These are phyloP conservation scores for Pempheris klunzingeri DNA, from an alignment of 2,797 vertebrate genomes.

Conservation along the genomic window DNA sequence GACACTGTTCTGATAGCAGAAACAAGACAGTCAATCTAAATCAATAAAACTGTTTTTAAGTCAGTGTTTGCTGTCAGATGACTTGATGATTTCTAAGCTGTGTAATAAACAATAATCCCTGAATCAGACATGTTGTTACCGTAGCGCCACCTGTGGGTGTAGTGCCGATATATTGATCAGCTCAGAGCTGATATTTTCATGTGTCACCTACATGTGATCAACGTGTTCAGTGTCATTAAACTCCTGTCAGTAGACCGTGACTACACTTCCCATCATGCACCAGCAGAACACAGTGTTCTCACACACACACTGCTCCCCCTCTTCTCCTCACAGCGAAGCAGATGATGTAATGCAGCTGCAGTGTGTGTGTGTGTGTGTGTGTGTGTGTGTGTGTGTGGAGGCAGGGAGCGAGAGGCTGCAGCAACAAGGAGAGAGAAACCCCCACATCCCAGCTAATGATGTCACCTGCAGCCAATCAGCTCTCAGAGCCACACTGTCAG, in stretches of 20 bases:
- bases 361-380: conserved; percentile 20
- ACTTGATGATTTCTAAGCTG: too few species aligned
- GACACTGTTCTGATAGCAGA: too few species aligned
- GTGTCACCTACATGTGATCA: background rate
- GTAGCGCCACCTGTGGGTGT: conserved; percentile 5
- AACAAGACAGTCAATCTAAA: too few species aligned
- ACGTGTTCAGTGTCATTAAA: too few species aligned
- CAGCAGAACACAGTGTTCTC: conserved; percentile 58
- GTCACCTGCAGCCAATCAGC: conserved; percentile 78
- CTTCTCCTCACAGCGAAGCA: conserved; percentile 19
- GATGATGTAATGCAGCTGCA: conserved; percentile 77
- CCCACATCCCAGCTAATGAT: conserved; percentile 70
- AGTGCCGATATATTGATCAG: background rate
- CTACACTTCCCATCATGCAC: conserved; percentile 70
- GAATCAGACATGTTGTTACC: too few species aligned
- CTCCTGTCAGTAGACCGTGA: too few species aligned
- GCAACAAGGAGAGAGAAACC: conserved; percentile 56
- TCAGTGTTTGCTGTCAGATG: too few species aligned
- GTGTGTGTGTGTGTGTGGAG: conserved; percentile 26
- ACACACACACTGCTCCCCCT: background rate
- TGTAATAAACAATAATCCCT: too few species aligned
- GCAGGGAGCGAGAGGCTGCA: conserved; percentile 40
- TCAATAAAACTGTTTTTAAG: too few species aligned
- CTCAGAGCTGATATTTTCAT: background rate
- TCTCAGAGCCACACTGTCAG: conserved; percentile 19